Evolutionary conservation across 2,113 vertebrate genomes (phyloP).

Genomic region (Apodemus speciosus): DNA sequence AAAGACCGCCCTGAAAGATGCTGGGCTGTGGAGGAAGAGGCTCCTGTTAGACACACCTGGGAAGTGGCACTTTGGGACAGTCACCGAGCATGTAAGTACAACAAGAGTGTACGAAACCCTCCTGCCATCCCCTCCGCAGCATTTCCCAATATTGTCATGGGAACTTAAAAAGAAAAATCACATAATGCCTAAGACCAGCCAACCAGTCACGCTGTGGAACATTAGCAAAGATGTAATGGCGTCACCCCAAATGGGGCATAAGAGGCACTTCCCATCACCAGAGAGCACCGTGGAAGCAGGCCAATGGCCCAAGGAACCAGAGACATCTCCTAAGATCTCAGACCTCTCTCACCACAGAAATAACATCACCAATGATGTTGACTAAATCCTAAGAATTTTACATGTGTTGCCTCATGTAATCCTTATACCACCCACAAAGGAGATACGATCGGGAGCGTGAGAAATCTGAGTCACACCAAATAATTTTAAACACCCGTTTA

Average conservation of each 20-base stretch:
- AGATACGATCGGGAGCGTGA: constrained; percentile 2
- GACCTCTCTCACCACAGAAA: background rate
- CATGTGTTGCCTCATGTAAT: background rate
- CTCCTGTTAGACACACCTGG: background rate
- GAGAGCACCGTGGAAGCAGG: background rate
- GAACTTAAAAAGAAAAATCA: background rate
- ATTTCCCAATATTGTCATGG: constrained; percentile 24
- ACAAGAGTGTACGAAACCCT: background rate
- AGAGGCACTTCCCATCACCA: background rate
- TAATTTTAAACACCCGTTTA: constrained; percentile 16
- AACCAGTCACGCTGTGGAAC: background rate
- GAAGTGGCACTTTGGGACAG: background rate
- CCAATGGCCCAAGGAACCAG: background rate
- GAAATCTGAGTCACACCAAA: background rate
- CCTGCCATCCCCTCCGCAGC: background rate
- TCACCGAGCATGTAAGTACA: background rate
- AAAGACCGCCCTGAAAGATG: background rate
- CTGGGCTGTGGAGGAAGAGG: background rate
- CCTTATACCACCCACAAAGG: background rate
- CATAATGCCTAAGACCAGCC: background rate
- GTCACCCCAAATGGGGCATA: background rate
- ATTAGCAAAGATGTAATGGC: background rate
- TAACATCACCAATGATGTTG: background rate
- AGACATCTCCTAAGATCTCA: background rate
- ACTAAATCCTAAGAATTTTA: background rate